These are phyloP conservation scores for Chelonoidis abingdonii DNA, from an alignment of 2,113 vertebrate species.

Conservation along the genomic window DNA sequence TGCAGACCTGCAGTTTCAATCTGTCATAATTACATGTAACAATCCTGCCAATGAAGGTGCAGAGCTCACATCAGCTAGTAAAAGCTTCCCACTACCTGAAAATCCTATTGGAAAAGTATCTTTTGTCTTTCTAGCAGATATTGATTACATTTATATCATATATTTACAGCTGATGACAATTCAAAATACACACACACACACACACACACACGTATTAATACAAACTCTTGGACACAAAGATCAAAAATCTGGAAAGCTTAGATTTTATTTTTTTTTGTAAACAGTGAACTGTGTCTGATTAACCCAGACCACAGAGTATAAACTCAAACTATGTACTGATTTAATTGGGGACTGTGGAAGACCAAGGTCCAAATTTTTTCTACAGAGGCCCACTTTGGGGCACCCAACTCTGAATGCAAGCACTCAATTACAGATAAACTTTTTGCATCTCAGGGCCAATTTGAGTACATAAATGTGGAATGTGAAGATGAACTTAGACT, in stretches of 20 bases:
- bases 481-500: neutral
- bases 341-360: neutral
- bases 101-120: neutral
- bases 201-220: no score
- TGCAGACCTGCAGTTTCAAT: conserved; percentile 22
- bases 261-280: neutral
- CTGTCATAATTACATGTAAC: conserved; percentile 10
- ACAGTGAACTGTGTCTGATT: neutral
- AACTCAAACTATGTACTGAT: neutral
- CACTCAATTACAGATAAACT: neutral
- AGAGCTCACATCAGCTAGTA: neutral
- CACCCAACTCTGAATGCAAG: neutral
- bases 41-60: conserved; percentile 11
- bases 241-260: neutral
- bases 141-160: neutral
- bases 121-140: neutral
- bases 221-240: neutral
- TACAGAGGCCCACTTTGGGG: neutral
- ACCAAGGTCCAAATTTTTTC: neutral
- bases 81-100: neutral
- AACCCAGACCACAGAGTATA: neutral
- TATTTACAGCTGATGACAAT: no score
- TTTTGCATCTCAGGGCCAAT: neutral
- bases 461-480: neutral
- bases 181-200: no score